Percentiles rank a stretch among this genome's conserved stretches.
Conservation (phyloP, 2,797 vertebrate genomes). For the Simalia tracyae region DNA sequence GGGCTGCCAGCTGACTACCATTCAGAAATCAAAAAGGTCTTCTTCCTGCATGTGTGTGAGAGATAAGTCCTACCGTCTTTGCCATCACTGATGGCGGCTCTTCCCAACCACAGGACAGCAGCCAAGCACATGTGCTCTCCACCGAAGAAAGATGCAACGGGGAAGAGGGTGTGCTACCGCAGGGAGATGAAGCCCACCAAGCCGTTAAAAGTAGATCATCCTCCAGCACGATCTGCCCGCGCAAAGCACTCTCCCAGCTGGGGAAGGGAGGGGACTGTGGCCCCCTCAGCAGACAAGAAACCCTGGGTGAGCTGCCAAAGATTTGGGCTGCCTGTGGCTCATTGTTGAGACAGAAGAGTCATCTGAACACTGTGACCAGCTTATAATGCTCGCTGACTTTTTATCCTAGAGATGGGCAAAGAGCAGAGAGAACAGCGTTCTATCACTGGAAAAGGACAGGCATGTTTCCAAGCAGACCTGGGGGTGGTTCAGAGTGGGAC, state of each 20-base stretch:
- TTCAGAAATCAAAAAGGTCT: not conserved
- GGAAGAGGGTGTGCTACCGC: not conserved
- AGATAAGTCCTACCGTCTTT: not conserved
- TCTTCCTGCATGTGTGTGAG: not conserved
- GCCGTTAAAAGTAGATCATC: not conserved
- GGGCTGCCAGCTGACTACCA: no score
- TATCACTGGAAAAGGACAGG: not conserved
- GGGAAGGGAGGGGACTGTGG: not conserved
- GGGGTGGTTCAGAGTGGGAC: not conserved
- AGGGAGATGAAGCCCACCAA: not conserved
- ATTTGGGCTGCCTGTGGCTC: not conserved
- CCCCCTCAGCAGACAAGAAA: not conserved
- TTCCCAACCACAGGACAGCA: not conserved
- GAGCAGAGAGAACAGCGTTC: no score
- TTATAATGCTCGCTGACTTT: no score
- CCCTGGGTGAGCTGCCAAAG: not conserved
- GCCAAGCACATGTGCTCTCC: not conserved
- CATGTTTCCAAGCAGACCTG: not conserved
- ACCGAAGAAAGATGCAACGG: not conserved
- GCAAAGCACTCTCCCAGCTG: not conserved
- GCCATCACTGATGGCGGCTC: not conserved
- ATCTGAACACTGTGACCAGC: not conserved
- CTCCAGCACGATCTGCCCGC: not conserved
- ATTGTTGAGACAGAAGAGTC: not conserved
- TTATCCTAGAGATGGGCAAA: not conserved